phyloP scores from a whole-genome alignment of 2,113 vertebrate genomes.

The Archilochus colubris region DNA sequence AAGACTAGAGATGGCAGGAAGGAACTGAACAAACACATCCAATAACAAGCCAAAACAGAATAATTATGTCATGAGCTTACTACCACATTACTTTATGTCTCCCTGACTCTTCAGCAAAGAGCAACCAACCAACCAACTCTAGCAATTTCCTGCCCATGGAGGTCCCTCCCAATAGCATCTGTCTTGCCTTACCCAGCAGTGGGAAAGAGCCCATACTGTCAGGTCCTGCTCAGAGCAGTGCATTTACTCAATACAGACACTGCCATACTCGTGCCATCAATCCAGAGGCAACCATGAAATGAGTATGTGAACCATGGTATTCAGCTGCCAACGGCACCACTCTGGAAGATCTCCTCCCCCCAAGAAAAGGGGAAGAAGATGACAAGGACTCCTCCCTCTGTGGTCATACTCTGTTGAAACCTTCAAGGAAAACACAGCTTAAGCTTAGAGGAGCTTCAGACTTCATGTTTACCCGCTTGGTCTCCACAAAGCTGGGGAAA shows the following conservation, averaged over 20 bases:
- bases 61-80: neutral
- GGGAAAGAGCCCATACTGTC: neutral
- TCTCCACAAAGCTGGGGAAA: neutral
- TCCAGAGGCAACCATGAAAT: neutral
- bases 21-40: neutral
- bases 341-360: neutral
- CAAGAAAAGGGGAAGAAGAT: neutral
- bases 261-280: fast-evolving
- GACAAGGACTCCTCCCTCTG: neutral
- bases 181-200: neutral
- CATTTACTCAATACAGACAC: neutral
- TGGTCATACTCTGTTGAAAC: neutral
- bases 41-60: neutral
- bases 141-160: fast-evolving
- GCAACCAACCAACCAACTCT: neutral
- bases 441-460: neutral
- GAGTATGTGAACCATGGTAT: too few species aligned
- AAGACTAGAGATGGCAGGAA: neutral
- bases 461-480: neutral
- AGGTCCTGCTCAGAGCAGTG: neutral
- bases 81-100: neutral
- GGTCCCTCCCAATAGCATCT: neutral
- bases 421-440: neutral
- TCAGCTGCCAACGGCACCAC: neutral
- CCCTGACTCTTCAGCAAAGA: neutral